These are phyloP conservation scores for Helicorthomorpha holstii DNA, from an alignment of 1,140 invertebrate species.

Conservation along the genomic window DNA sequence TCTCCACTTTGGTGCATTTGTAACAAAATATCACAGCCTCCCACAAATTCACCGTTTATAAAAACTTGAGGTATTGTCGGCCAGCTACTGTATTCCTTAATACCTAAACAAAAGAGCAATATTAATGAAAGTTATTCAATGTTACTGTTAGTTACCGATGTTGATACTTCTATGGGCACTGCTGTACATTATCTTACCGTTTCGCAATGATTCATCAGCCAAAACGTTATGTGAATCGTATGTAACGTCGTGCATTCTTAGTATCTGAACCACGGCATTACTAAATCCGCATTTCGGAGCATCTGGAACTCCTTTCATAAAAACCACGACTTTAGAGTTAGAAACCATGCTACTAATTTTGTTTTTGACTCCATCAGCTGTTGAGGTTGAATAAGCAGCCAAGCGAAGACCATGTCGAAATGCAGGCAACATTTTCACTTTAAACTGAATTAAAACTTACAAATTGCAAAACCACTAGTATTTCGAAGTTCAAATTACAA, in stretches of 20 bases:
- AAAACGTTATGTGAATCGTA: constrained; percentile 84
- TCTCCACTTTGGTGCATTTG: constrained; percentile 96
- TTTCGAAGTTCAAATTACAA: too few species aligned
- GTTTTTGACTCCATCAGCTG: too few species aligned
- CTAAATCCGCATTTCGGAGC: constrained; percentile 90
- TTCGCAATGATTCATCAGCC: constrained; percentile 62
- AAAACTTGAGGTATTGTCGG: constrained; percentile 96
- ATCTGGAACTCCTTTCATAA: constrained; percentile 76
- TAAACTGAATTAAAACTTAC: too few species aligned
- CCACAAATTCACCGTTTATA: constrained; percentile 92
- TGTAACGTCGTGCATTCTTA: constrained; percentile 80
- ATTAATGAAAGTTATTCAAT: too few species aligned
- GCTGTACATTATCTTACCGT: constrained; percentile 41
- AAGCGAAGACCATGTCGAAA: too few species aligned
- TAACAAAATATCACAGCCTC: constrained; percentile 89
- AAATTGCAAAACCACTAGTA: too few species aligned
- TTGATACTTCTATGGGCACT: too few species aligned
- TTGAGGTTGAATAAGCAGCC: too few species aligned
- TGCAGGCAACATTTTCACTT: too few species aligned
- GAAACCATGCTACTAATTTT: too few species aligned
- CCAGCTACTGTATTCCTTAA: constrained; percentile 92
- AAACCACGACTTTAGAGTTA: constrained; percentile 86
- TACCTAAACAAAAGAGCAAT: constrained; percentile 48
- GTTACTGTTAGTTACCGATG: too few species aligned
- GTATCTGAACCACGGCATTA: constrained; percentile 87